Evolutionary conservation across 2,797 vertebrate species (phyloP).

Genomic region (Trichosurus vulpecula): DNA sequence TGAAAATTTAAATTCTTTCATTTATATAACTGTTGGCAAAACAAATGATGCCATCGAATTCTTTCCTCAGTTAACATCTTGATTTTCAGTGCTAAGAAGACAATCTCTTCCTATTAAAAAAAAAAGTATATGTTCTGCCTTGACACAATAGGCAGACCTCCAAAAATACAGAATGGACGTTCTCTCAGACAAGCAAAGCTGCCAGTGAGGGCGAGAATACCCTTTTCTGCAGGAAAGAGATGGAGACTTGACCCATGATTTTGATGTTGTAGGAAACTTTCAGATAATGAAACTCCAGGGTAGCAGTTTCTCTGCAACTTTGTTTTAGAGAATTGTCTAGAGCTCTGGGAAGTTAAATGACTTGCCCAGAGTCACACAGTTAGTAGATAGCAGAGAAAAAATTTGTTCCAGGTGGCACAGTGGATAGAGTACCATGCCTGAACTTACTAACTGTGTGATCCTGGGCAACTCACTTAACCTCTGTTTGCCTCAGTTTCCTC

Average conservation of each 20-base stretch:
- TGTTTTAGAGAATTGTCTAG: background rate
- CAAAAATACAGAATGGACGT: background rate
- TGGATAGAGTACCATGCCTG: background rate
- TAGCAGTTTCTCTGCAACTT: background rate
- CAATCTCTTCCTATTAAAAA: background rate
- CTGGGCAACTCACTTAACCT: background rate
- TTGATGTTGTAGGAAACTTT: background rate
- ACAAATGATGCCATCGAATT: background rate
- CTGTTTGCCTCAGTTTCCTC: background rate
- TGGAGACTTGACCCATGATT: background rate
- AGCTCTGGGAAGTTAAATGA: background rate
- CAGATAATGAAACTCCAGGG: background rate
- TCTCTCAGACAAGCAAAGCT: background rate
- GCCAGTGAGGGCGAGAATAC: background rate
- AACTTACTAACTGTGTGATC: background rate
- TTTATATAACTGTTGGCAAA: slow-evolving; percentile 19
- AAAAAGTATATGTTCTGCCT: background rate
- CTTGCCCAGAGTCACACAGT: background rate
- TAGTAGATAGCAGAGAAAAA: background rate
- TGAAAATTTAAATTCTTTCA: slow-evolving; percentile 57
- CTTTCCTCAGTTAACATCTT: background rate
- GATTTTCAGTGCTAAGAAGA: slow-evolving; percentile 39
- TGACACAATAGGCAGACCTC: background rate
- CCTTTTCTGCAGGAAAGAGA: background rate
- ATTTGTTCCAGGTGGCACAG: background rate